Evolutionary conservation across 2,888 invertebrate genomes (phyloP).

Genomic region (Chalcis sispes): DNA sequence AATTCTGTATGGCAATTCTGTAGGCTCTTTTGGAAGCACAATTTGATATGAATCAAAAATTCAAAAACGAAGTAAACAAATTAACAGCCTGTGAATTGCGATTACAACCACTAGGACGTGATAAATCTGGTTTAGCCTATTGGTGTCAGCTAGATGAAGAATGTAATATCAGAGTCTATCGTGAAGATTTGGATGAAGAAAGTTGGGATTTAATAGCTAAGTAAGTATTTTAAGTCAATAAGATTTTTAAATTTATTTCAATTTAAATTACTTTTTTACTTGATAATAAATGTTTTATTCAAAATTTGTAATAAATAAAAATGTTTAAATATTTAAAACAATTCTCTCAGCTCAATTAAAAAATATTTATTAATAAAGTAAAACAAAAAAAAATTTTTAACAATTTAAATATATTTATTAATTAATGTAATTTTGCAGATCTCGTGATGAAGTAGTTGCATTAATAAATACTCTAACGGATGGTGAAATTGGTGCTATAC

Average conservation of each 20-base stretch:
- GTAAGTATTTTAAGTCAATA: conserved; percentile 76
- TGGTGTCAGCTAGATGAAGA: conserved; percentile 95
- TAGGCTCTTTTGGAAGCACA: conserved; percentile 94
- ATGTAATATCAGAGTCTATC: conserved; percentile 93
- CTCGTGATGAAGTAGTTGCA: conserved; percentile 87
- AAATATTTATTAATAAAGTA: not conserved
- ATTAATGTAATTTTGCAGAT: conserved; percentile 77
- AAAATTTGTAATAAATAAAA: too few species aligned
- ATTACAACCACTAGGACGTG: conserved; percentile 92
- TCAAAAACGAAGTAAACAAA: conserved; percentile 91
- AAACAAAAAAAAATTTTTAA: not conserved
- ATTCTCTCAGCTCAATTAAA: too few species aligned
- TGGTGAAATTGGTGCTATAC: conserved; percentile 82
- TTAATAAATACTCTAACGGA: conserved; percentile 86
- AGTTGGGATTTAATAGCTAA: conserved; percentile 95
- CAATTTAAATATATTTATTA: not conserved
- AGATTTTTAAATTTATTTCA: conserved; percentile 2
- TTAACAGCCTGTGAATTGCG: conserved; percentile 88
- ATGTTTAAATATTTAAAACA: too few species aligned
- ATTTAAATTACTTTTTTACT: not conserved
- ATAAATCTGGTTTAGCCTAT: conserved; percentile 93
- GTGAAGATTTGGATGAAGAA: conserved; percentile 97
- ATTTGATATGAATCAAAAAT: conserved; percentile 95
- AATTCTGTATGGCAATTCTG: conserved; percentile 58
- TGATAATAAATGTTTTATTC: not conserved